Conservation (phyloP, 2,113 vertebrate genomes). For the Pterocles gutturalis region DNA sequence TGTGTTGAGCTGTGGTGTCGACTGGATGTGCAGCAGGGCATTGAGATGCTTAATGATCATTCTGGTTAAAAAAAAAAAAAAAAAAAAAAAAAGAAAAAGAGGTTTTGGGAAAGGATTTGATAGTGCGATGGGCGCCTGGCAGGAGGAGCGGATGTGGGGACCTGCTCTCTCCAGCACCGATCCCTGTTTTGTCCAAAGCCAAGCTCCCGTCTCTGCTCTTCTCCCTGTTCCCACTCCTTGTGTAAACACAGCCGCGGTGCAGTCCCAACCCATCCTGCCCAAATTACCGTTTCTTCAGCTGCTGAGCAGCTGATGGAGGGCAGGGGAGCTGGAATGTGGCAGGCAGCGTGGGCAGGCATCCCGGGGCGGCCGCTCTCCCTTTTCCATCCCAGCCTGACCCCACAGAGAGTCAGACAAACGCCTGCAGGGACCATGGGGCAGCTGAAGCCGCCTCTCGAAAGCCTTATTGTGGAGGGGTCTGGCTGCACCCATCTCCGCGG, state of each 20-base stretch:
- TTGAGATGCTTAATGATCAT: neutral
- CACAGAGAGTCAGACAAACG: no score
- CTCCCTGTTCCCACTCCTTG: neutral
- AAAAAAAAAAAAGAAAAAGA: neutral
- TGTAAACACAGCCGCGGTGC: neutral
- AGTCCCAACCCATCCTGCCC: neutral
- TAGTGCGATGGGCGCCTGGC: neutral
- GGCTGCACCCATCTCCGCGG: neutral
- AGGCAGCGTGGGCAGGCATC: neutral
- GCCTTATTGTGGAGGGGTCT: neutral
- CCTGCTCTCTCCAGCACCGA: neutral
- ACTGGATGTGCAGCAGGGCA: neutral
- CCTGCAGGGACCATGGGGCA: neutral
- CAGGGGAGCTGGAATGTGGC: neutral
- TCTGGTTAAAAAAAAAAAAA: neutral
- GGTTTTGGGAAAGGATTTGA: neutral
- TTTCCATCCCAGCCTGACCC: neutral
- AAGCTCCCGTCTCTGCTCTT: neutral
- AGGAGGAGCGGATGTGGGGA: neutral
- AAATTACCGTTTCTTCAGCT: neutral
- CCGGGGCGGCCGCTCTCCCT: neutral
- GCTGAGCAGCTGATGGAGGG: neutral
- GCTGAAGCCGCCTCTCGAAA: neutral
- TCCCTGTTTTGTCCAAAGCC: neutral
- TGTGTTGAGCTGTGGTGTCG: accelerated